Conservation (phyloP, 2,113 vertebrate species). For the Grammomys surdaster region DNA sequence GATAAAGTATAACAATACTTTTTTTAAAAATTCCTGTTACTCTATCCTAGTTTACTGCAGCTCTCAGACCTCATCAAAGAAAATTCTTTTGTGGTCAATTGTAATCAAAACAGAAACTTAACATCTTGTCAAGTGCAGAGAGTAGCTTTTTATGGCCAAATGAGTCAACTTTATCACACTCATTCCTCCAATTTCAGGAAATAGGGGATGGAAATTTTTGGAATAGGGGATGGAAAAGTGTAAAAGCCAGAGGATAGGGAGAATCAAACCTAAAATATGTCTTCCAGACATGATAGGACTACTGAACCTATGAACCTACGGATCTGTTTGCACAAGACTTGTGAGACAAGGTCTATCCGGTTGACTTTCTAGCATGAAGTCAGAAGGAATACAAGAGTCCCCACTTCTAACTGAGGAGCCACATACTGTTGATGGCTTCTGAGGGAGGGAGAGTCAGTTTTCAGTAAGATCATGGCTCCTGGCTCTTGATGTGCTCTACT, state of each 20-base stretch:
- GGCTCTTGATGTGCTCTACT: no score
- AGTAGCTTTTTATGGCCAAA: background rate
- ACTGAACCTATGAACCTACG: no score
- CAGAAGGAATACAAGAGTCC: rapidly evolving
- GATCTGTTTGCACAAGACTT: background rate
- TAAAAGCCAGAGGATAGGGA: background rate
- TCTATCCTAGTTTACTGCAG: no score
- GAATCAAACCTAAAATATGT: background rate
- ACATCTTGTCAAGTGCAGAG: no score
- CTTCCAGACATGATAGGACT: background rate
- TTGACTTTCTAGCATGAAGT: background rate
- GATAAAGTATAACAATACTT: background rate
- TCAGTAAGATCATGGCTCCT: background rate
- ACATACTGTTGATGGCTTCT: background rate
- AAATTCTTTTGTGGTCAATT: background rate
- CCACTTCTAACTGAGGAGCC: background rate
- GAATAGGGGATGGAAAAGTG: background rate
- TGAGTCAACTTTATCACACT: background rate
- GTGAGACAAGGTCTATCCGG: no score
- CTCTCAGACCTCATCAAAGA: background rate
- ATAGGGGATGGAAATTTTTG: background rate
- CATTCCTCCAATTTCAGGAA: background rate
- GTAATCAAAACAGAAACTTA: background rate
- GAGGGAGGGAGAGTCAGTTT: background rate
- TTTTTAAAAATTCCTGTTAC: background rate